These are phyloP conservation scores for Dynastes maya DNA, from an alignment of 2,888 invertebrate genomes.

Conservation along the genomic window DNA sequence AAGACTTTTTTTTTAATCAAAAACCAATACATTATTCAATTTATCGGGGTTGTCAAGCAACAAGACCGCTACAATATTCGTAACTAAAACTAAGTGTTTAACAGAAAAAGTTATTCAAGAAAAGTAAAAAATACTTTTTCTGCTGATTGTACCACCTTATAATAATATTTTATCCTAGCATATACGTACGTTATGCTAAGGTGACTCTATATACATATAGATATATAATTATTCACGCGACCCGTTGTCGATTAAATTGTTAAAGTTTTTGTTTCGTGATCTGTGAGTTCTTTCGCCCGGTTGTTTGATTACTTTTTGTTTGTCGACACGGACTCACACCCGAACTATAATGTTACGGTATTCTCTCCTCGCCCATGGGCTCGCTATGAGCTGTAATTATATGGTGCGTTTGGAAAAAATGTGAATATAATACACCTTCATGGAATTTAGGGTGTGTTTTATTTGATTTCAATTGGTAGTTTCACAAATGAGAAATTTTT, in stretches of 20 bases:
- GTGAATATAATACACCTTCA: not conserved
- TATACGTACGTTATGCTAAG: not conserved
- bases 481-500: not conserved
- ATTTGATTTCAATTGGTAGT: not conserved
- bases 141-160: too few species aligned
- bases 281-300: slow-evolving; percentile 27
- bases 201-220: not conserved
- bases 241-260: slow-evolving; percentile 17
- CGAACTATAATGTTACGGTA: slow-evolving; percentile 1
- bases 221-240: slow-evolving; percentile 33
- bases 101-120: too few species aligned
- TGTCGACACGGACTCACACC: not conserved
- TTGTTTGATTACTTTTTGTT: slow-evolving; percentile 21
- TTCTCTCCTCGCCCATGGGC: not conserved
- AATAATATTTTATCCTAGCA: not conserved
- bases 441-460: not conserved
- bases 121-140: too few species aligned
- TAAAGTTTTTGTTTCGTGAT: slow-evolving; percentile 25
- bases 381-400: not conserved
- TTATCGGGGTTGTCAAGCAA: too few species aligned
- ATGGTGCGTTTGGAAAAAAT: not conserved
- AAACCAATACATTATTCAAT: too few species aligned
- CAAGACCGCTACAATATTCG: too few species aligned
- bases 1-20: too few species aligned
- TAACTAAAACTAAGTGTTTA: too few species aligned